Evolutionary conservation across 2,888 invertebrate species (phyloP).

Genomic region (Saturnia pavonia): DNA sequence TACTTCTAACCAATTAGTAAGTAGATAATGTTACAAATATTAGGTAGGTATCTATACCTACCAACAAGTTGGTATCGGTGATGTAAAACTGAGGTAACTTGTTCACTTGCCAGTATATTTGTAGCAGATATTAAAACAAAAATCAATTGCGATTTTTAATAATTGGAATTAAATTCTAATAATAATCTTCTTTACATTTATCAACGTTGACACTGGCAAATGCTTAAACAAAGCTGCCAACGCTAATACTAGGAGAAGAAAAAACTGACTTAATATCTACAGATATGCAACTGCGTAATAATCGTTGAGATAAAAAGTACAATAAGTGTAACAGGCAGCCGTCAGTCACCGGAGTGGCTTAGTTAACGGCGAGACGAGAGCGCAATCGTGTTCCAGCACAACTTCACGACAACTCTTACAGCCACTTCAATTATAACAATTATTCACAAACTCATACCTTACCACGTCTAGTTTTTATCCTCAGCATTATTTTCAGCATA

Average conservation of each 20-base stretch:
- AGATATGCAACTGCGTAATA: background rate
- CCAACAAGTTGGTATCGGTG: too few relatives aligned
- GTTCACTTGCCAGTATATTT: too few relatives aligned
- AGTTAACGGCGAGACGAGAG: constrained; percentile 55
- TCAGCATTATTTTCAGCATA: background rate
- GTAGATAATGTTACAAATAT: too few relatives aligned
- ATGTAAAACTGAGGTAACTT: too few relatives aligned
- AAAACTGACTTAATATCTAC: background rate
- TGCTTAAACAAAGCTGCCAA: too few relatives aligned
- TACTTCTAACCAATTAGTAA: too few relatives aligned
- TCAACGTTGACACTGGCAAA: too few relatives aligned
- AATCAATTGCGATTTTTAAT: too few relatives aligned
- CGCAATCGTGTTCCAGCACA: constrained; percentile 31
- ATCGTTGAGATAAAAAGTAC: constrained; percentile 12
- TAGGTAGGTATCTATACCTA: too few relatives aligned
- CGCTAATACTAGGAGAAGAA: background rate
- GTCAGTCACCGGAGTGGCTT: constrained; percentile 66
- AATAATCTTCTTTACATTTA: too few relatives aligned
- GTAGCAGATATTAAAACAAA: too few relatives aligned
- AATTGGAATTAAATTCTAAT: too few relatives aligned
- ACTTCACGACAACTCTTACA: background rate
- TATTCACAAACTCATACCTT: background rate
- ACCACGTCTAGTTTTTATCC: background rate
- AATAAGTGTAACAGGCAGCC: constrained; percentile 56
- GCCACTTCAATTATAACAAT: constrained; percentile 9